phyloP scores from a whole-genome alignment of 2,797 vertebrate species.

The Novumbra hubbsi region DNA sequence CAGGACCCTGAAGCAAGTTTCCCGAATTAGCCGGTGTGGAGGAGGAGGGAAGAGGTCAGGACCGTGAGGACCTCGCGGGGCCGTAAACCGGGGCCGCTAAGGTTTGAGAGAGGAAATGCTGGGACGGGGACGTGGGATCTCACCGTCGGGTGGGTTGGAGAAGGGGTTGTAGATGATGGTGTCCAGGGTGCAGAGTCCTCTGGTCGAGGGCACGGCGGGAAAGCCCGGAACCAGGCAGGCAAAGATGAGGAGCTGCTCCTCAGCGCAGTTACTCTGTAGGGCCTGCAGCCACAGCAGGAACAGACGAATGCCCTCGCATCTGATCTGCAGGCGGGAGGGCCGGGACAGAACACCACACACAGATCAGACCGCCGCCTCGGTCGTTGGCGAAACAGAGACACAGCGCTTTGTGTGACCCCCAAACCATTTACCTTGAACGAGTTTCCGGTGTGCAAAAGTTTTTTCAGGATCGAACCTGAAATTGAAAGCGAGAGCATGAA shows the following conservation, averaged over 20 bases:
- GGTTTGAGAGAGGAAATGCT: not conserved
- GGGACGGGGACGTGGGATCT: conserved; percentile 41
- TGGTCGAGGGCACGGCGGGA: conserved; percentile 84
- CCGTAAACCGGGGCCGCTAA: not conserved
- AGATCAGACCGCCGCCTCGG: not conserved
- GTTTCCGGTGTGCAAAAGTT: conserved; percentile 99
- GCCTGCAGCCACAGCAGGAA: conserved; percentile 98
- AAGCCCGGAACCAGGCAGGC: conserved; percentile 97
- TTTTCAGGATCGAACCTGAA: conserved; percentile 95
- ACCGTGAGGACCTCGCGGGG: not conserved
- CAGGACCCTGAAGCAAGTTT: not conserved
- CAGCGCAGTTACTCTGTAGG: conserved; percentile 90
- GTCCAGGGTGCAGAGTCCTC: conserved; percentile 93
- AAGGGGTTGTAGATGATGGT: conserved; percentile 87
- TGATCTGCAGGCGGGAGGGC: conserved; percentile 75
- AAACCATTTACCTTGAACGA: conserved; percentile 85
- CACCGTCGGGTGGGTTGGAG: conserved; percentile 81
- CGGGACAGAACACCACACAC: not conserved
- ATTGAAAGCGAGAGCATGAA: not conserved
- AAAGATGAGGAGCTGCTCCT: conserved; percentile 95
- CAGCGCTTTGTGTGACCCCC: not conserved
- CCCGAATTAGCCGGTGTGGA: not conserved
- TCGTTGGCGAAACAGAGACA: not conserved
- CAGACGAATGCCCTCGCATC: conserved; percentile 95
- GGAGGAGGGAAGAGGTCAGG: not conserved